Percentiles rank a stretch among this genome's conserved stretches.
These are phyloP conservation scores for Microcebus murinus DNA, from an alignment of 2,113 vertebrate species.

Conservation along the genomic window DNA sequence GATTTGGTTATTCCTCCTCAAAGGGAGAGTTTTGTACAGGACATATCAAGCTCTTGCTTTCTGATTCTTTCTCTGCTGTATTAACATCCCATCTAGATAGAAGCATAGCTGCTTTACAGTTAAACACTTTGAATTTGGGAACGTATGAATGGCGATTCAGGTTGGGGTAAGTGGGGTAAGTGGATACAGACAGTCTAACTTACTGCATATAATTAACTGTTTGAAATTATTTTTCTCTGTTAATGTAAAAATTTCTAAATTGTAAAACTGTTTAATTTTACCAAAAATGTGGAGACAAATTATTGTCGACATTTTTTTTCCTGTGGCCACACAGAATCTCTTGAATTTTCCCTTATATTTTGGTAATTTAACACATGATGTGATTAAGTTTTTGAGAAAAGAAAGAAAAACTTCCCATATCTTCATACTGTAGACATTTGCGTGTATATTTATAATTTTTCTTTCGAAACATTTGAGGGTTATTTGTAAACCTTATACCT, in stretches of 20 bases:
- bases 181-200: neutral
- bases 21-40: neutral
- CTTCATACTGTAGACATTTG: neutral
- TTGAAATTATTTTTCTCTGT: constrained; percentile 4
- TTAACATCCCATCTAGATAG: neutral
- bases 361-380: neutral
- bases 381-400: neutral
- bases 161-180: neutral
- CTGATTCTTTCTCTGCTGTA: neutral
- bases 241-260: neutral
- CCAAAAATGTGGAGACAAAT: neutral
- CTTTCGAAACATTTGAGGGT: neutral
- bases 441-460: neutral
- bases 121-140: neutral
- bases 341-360: neutral
- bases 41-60: neutral
- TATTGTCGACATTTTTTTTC: neutral
- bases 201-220: neutral
- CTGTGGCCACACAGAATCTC: neutral
- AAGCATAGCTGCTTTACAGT: neutral
- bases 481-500: neutral
- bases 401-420: neutral
- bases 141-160: neutral
- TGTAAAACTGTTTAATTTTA: neutral
- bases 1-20: neutral